phyloP scores from a whole-genome alignment of 2,113 vertebrate genomes.

The Oncorhynchus masou region DNA sequence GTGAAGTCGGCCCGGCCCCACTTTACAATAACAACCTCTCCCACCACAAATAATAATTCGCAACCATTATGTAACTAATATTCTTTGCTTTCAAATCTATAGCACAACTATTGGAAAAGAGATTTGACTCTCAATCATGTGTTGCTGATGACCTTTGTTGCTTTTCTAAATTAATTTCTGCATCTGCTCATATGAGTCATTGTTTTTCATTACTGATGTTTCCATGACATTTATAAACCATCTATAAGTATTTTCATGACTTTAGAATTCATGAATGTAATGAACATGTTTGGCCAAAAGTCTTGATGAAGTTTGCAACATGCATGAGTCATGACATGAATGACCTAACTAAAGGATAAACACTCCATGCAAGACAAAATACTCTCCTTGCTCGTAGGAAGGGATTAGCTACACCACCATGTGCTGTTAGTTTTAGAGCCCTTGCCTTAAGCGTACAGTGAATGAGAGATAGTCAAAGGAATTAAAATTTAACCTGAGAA shows the following conservation, averaged over 20 bases:
- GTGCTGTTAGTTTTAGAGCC: not conserved
- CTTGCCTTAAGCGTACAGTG: not conserved
- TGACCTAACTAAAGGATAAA: not conserved
- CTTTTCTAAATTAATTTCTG: not conserved
- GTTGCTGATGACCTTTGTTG: not conserved
- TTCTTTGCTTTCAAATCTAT: not conserved
- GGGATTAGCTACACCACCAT: not conserved
- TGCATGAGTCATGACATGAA: not conserved
- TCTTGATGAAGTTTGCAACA: not conserved
- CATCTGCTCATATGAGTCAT: not conserved
- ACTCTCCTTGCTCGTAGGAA: not conserved
- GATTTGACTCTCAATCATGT: not conserved
- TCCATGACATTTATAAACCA: not conserved
- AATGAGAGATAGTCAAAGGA: not conserved
- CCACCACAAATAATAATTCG: not conserved
- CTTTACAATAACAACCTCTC: not conserved
- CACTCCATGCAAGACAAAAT: not conserved
- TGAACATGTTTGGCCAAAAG: too few species aligned
- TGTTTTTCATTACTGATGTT: too few species aligned
- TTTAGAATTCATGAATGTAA: too few species aligned
- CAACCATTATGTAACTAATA: not conserved
- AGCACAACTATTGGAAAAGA: not conserved
- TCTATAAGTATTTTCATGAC: not conserved
- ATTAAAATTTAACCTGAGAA: slow-evolving; percentile 13
- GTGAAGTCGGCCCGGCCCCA: not conserved